Evolutionary conservation across 1,140 invertebrate genomes (phyloP).

Genomic region (Drosophila kanapiae): DNA sequence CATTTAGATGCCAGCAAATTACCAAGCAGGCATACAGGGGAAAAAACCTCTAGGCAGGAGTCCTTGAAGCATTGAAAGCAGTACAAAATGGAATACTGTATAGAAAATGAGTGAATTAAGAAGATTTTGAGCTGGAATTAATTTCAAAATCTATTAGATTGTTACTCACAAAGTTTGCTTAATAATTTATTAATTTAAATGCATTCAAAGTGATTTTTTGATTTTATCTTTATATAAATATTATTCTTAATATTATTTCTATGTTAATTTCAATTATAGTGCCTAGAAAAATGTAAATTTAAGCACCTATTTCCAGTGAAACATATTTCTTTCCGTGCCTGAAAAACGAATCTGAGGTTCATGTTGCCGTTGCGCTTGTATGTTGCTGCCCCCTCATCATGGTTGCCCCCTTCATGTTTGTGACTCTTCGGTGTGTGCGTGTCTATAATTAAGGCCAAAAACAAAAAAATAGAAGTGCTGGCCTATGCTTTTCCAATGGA

Average conservation of each 20-base stretch:
- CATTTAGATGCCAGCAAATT: conserved; percentile 69
- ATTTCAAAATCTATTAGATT: too few relatives aligned
- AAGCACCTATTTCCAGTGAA: neutral
- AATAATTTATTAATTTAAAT: neutral
- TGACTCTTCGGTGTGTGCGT: conserved; percentile 47
- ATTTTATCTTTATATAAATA: neutral
- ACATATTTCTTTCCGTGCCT: conserved; percentile 22
- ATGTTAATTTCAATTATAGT: neutral
- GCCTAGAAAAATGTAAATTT: neutral
- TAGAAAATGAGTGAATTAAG: too few relatives aligned
- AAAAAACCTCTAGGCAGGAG: conserved; percentile 6
- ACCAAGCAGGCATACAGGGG: conserved; percentile 33
- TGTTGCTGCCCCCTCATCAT: conserved; percentile 35
- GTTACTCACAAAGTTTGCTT: too few relatives aligned
- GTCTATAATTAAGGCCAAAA: conserved; percentile 77
- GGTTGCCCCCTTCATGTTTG: conserved; percentile 36
- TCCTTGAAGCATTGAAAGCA: conserved; percentile 7
- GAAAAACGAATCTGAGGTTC: conserved; percentile 15
- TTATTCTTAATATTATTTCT: neutral
- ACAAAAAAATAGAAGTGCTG: conserved; percentile 53
- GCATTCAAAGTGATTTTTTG: too few relatives aligned
- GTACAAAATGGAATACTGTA: too few relatives aligned
- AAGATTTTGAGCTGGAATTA: neutral
- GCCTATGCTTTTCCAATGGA: conserved; percentile 65
- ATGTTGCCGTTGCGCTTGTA: conserved; percentile 37